Percentiles rank a stretch among this genome's conserved stretches.
Evolutionary conservation across 1,140 invertebrate genomes (phyloP).

Genomic region (Papilio polyxenes): DNA sequence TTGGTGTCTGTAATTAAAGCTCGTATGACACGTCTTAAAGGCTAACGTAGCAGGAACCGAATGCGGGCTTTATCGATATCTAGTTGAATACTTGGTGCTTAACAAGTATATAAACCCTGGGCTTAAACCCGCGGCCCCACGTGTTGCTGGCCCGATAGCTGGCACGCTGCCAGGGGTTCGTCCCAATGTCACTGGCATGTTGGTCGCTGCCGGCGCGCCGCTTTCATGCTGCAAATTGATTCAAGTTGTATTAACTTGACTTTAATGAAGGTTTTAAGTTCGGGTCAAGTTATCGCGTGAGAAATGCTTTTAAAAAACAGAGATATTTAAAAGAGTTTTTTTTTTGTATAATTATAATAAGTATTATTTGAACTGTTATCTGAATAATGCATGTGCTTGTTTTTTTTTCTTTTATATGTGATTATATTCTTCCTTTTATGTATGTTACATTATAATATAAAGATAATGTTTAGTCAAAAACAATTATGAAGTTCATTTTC

Average conservation of each 20-base stretch:
- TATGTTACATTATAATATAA: background rate
- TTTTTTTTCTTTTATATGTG: background rate
- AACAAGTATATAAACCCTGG: background rate
- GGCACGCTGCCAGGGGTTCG: background rate
- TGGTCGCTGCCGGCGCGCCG: background rate
- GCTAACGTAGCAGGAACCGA: background rate
- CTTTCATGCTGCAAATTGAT: background rate
- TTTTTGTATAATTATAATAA: background rate
- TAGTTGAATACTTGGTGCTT: background rate
- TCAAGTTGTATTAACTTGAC: conserved; percentile 20
- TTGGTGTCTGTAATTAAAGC: background rate
- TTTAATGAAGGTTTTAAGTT: conserved; percentile 16
- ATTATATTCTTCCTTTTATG: background rate
- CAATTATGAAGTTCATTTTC: background rate
- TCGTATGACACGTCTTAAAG: background rate
- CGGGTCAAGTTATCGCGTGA: background rate
- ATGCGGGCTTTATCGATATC: background rate
- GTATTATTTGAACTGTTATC: background rate
- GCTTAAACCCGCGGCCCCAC: background rate
- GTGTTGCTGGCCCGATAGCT: background rate
- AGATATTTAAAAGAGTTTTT: background rate
- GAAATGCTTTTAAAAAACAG: background rate
- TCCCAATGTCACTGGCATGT: background rate
- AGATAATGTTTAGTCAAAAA: background rate
- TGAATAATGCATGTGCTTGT: background rate